phyloP scores from a whole-genome alignment of 1,140 invertebrate species.

The Hestina assimilis region DNA sequence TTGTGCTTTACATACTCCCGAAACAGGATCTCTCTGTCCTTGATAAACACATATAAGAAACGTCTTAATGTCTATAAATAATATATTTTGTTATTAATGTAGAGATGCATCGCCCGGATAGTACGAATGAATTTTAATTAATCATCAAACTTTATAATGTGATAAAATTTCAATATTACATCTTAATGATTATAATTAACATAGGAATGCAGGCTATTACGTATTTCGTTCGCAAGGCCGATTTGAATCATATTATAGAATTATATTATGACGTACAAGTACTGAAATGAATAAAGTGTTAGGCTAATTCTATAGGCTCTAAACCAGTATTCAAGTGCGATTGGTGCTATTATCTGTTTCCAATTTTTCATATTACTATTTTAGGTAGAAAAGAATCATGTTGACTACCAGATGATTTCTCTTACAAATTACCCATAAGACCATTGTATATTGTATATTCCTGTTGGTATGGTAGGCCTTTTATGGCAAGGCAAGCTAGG shows the following conservation, averaged over 20 bases:
- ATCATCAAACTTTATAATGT: conserved; percentile 5
- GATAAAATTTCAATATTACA: conserved; percentile 14
- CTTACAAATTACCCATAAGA: no score
- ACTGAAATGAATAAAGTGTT: background rate
- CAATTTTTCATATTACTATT: no score
- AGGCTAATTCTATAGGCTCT: no score
- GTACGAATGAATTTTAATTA: conserved; percentile 11
- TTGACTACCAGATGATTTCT: no score
- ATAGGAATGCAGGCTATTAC: conserved; percentile 12
- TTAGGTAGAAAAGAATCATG: no score
- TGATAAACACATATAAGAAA: background rate
- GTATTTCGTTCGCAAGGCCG: conserved; percentile 6
- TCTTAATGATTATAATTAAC: conserved; percentile 10
- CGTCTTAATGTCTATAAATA: background rate
- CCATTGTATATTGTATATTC: no score
- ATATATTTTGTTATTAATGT: background rate
- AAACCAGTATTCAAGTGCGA: no score
- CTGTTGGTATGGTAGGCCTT: no score
- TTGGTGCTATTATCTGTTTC: no score
- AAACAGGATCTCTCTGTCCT: no score
- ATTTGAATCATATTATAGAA: background rate
- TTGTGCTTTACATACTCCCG: no score
- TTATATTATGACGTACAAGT: background rate
- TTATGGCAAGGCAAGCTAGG: no score
- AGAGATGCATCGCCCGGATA: background rate